Percentiles rank a stretch among this genome's conserved stretches.
These are phyloP conservation scores for Mimachlamys varia DNA, from an alignment of 2,888 invertebrate species.

Conservation along the genomic window DNA sequence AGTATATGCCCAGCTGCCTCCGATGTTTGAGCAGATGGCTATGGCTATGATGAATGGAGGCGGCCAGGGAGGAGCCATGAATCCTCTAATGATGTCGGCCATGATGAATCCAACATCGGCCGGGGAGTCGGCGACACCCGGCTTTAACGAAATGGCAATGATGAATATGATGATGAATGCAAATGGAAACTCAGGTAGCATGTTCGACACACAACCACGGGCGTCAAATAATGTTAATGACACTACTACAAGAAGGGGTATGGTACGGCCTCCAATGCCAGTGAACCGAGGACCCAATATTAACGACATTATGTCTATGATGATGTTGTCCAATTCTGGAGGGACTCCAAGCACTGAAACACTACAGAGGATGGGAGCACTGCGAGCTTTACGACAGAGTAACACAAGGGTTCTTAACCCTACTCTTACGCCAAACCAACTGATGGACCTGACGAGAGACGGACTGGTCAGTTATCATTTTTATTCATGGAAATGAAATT, in stretches of 20 bases:
- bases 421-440: not conserved
- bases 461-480: not conserved
- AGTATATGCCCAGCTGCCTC: not conserved
- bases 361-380: not conserved
- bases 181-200: not conserved
- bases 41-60: not conserved
- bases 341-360: not conserved
- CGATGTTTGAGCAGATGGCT: not conserved
- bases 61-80: not conserved
- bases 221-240: not conserved
- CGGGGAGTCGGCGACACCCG: not conserved
- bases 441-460: slow-evolving; percentile 10
- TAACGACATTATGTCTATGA: slow-evolving; percentile 10
- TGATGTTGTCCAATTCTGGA: not conserved
- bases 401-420: not conserved
- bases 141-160: not conserved
- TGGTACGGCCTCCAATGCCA: not conserved
- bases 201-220: not conserved
- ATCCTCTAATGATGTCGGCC: not conserved
- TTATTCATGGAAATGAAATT: too few relatives aligned
- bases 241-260: not conserved
- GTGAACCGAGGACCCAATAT: not conserved
- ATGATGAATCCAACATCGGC: not conserved
- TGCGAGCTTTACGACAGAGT: not conserved
- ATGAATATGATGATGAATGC: slow-evolving; percentile 19